These are phyloP conservation scores for Oegoconia quadripuncta DNA, from an alignment of 2,888 invertebrate genomes.

Conservation along the genomic window DNA sequence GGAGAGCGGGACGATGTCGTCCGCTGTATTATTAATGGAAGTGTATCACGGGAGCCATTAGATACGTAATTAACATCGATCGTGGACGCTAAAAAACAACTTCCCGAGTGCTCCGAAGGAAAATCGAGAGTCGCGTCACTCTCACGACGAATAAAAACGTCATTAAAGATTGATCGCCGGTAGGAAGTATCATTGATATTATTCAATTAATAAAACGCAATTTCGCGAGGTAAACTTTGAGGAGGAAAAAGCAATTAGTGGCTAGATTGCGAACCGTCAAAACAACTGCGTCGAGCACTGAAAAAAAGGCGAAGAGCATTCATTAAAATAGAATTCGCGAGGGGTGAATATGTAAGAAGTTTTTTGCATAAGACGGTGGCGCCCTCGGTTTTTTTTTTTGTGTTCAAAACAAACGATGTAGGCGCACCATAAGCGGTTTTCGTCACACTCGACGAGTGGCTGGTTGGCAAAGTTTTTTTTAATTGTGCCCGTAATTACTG, in stretches of 20 bases:
- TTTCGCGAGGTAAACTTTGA: constrained; percentile 72
- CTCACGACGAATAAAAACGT: constrained; percentile 73
- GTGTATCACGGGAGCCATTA: constrained; percentile 79
- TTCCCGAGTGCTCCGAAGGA: constrained; percentile 43
- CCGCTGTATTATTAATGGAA: constrained; percentile 74
- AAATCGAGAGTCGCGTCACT: constrained; percentile 59
- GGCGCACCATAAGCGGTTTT: constrained; percentile 75
- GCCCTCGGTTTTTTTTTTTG: constrained; percentile 70
- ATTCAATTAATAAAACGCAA: constrained; percentile 79
- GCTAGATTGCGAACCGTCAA: constrained; percentile 79
- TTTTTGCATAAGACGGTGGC: constrained; percentile 78
- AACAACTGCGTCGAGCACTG: constrained; percentile 72
- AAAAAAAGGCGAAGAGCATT: constrained; percentile 72
- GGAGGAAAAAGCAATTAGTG: constrained; percentile 79
- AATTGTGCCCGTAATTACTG: constrained; percentile 72
- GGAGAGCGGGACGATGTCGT: constrained; percentile 63
- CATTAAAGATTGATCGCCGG: constrained; percentile 75
- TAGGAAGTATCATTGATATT: constrained; percentile 77
- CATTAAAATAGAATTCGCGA: constrained; percentile 73
- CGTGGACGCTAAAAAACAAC: constrained; percentile 54
- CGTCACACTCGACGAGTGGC: constrained; percentile 70
- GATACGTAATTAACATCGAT: constrained; percentile 75
- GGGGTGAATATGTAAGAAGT: constrained; percentile 78
- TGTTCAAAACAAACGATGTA: constrained; percentile 71
- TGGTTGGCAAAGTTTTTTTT: constrained; percentile 70